Percentiles rank a stretch among this genome's conserved stretches.
Evolutionary conservation across 2,888 invertebrate species (phyloP).

Genomic region (Andrena minutula): DNA sequence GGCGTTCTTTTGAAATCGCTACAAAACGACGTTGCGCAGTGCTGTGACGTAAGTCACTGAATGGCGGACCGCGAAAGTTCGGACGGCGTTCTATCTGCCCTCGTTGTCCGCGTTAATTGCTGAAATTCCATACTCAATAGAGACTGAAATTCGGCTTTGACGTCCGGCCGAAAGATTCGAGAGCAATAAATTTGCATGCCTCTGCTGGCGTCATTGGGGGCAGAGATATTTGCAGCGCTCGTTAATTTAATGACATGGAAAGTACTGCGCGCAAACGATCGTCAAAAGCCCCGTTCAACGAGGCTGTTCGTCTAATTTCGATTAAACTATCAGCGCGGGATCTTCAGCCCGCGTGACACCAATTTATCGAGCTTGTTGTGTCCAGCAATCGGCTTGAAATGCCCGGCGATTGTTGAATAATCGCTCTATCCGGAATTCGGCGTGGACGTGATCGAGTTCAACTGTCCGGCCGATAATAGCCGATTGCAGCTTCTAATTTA

Average conservation of each 20-base stretch:
- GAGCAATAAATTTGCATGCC: not conserved
- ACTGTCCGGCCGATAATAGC: constrained; percentile 33
- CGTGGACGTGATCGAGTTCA: constrained; percentile 53
- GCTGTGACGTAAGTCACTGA: constrained; percentile 11
- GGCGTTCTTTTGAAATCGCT: constrained; percentile 12
- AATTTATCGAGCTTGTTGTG: constrained; percentile 57
- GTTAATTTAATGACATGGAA: constrained; percentile 13
- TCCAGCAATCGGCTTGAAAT: constrained; percentile 57
- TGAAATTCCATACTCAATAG: not conserved
- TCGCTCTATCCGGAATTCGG: constrained; percentile 37
- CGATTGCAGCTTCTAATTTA: constrained; percentile 58
- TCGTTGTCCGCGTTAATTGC: not conserved
- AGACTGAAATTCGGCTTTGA: not conserved
- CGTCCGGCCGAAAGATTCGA: not conserved
- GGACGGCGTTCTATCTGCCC: not conserved
- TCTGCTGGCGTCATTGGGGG: not conserved
- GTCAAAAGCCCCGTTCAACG: constrained; percentile 9
- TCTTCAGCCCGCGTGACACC: constrained; percentile 44
- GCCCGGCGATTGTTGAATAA: constrained; percentile 57
- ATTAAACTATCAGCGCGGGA: constrained; percentile 33
- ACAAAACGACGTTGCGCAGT: not conserved
- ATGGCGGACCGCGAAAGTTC: not conserved
- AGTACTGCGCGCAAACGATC: constrained; percentile 16
- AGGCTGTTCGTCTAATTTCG: constrained; percentile 43
- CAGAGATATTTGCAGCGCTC: not conserved